Percentiles rank a stretch among this genome's conserved stretches.
phyloP scores from a whole-genome alignment of 2,797 vertebrate species.

The Enteromius afrohamiltoni region DNA sequence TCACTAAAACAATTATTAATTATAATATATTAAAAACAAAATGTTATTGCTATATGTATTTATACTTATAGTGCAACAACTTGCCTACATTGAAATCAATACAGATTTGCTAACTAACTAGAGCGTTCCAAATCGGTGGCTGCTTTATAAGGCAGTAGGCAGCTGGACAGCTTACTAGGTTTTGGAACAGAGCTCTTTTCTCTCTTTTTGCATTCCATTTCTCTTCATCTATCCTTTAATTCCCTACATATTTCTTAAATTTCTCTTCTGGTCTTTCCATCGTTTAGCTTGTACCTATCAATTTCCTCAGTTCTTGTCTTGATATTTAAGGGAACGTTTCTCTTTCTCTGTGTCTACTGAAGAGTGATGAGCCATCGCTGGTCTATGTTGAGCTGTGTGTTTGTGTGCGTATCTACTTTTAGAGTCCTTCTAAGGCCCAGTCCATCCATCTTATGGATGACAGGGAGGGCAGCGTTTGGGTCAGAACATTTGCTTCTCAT shows the following conservation, averaged over 20 bases:
- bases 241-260: slow-evolving; percentile 21
- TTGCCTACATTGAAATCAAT: neutral
- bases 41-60: neutral
- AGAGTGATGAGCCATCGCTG: slow-evolving; percentile 58
- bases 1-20: neutral
- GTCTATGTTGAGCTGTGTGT: slow-evolving; percentile 41
- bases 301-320: slow-evolving; percentile 32
- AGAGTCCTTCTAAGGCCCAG: slow-evolving; percentile 36
- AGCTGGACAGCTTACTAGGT: neutral
- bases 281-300: slow-evolving; percentile 32
- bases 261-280: slow-evolving; percentile 21
- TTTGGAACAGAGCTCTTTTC: neutral
- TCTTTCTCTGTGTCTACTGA: slow-evolving; percentile 51
- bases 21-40: neutral
- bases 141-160: neutral
- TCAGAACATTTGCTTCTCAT: slow-evolving; percentile 52
- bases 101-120: neutral
- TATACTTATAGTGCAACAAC: neutral
- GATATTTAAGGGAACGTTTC: slow-evolving; percentile 31
- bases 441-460: slow-evolving; percentile 53
- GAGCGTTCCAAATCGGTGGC: neutral
- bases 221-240: slow-evolving; percentile 62
- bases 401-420: slow-evolving; percentile 45
- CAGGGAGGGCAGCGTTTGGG: slow-evolving; percentile 49
- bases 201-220: slow-evolving; percentile 45